phyloP scores from a whole-genome alignment of 2,797 vertebrate genomes.

The Chloroceryle inda region DNA sequence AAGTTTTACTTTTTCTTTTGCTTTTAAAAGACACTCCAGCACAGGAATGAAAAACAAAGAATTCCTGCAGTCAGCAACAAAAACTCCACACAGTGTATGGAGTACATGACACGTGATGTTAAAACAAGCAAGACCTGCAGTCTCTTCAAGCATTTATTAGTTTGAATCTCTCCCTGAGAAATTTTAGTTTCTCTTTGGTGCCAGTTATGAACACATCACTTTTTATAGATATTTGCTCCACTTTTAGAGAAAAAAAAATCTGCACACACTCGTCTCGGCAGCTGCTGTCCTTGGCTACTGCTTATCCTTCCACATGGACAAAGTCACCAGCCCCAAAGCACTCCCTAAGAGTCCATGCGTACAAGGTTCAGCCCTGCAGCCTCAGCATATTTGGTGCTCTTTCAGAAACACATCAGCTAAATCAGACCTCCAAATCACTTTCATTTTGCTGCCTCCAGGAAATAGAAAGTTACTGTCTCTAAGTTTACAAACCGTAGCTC shows the following conservation, averaged over 20 bases:
- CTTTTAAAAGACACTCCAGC: neutral
- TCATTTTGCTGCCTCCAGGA: neutral
- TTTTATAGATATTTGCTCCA: neutral
- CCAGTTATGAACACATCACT: neutral
- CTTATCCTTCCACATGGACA: accelerated
- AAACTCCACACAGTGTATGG: neutral
- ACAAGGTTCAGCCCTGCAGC: neutral
- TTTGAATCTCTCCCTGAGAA: neutral
- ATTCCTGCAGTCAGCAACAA: neutral
- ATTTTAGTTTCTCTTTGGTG: neutral
- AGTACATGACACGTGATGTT: neutral
- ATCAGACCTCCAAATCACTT: neutral
- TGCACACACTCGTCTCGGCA: accelerated
- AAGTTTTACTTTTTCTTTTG: neutral
- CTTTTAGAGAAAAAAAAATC: neutral
- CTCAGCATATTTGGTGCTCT: neutral
- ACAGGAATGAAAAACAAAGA: neutral
- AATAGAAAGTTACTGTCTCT: neutral
- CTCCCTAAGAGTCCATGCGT: accelerated
- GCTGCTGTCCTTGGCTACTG: neutral
- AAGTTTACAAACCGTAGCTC: neutral
- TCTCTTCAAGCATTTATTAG: neutral
- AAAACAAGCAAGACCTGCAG: neutral
- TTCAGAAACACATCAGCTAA: neutral
- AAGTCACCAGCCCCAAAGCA: neutral